phyloP scores from a whole-genome alignment of 1,140 invertebrate species.

The Drosophila miranda region DNA sequence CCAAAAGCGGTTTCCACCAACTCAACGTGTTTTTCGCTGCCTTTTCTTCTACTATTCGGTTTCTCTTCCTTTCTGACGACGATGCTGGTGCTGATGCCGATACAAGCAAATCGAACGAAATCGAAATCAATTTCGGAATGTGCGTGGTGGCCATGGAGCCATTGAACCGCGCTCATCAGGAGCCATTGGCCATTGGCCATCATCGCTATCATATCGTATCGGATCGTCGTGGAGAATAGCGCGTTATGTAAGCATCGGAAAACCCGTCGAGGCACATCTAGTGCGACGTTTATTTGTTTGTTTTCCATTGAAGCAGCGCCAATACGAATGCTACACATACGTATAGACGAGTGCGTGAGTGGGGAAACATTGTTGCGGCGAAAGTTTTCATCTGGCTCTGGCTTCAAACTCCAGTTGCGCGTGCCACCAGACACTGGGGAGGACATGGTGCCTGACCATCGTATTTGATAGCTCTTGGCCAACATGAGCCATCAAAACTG shows the following conservation, averaged over 20 bases:
- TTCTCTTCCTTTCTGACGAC: not conserved
- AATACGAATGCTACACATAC: conserved; percentile 21
- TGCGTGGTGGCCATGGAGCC: conserved; percentile 42
- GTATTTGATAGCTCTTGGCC: conserved; percentile 51
- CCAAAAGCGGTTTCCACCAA: conserved; percentile 58
- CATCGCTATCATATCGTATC: conserved; percentile 7
- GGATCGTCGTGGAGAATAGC: conserved; percentile 6
- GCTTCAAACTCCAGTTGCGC: not conserved
- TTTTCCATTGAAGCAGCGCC: conserved; percentile 38
- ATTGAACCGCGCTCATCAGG: conserved; percentile 57
- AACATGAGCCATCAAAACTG: conserved; percentile 52
- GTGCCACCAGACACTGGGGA: not conserved
- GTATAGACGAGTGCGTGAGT: conserved; percentile 40
- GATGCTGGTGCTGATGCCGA: not conserved
- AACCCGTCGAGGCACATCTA: conserved; percentile 19
- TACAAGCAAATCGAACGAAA: conserved; percentile 53
- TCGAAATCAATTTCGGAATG: conserved; percentile 60
- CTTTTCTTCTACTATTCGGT: not conserved
- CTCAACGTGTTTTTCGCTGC: conserved; percentile 42
- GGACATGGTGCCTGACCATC: conserved; percentile 17
- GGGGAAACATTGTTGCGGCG: conserved; percentile 55
- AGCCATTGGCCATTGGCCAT: conserved; percentile 19
- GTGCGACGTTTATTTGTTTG: conserved; percentile 47
- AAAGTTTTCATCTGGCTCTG: conserved; percentile 48
- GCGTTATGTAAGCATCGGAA: conserved; percentile 41